Evolutionary conservation across 1,140 invertebrate species (phyloP).

Genomic region (silkworm (Bombyx mori)): DNA sequence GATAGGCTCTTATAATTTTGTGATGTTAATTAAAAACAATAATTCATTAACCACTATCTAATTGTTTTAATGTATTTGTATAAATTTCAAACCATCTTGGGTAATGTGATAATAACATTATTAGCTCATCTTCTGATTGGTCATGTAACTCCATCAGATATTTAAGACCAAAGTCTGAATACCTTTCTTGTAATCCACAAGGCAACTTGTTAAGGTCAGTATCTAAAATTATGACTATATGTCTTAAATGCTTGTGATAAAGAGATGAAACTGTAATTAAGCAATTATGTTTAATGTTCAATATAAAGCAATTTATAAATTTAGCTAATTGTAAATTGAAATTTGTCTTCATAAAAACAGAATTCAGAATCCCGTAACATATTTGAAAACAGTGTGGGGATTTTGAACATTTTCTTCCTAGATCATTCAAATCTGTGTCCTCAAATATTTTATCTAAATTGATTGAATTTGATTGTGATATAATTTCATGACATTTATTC

Average conservation of each 20-base stretch:
- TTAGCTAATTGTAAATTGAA: constrained; percentile 30
- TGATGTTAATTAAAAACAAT: too few relatives aligned
- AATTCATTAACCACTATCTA: too few relatives aligned
- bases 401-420: constrained; percentile 29
- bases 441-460: constrained; percentile 23
- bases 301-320: constrained; percentile 36
- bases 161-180: constrained; percentile 19
- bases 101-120: constrained; percentile 51
- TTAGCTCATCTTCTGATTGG: constrained; percentile 36
- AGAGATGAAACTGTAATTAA: constrained; percentile 17
- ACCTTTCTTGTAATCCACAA: constrained; percentile 17
- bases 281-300: constrained; percentile 26
- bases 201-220: constrained; percentile 28
- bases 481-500: constrained; percentile 19
- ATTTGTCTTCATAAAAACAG: constrained; percentile 37
- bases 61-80: constrained; percentile 5
- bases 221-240: constrained; percentile 41
- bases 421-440: constrained; percentile 17
- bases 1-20: too few relatives aligned
- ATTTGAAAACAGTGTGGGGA: constrained; percentile 49
- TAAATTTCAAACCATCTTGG: constrained; percentile 52
- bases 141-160: constrained; percentile 33
- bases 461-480: constrained; percentile 13
- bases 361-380: constrained; percentile 39
- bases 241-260: constrained; percentile 34